Evolutionary conservation across 1,140 invertebrate genomes (phyloP), one percentile per base, ranked within the genome.

Genomic region (Gerris buenoi): DNA sequence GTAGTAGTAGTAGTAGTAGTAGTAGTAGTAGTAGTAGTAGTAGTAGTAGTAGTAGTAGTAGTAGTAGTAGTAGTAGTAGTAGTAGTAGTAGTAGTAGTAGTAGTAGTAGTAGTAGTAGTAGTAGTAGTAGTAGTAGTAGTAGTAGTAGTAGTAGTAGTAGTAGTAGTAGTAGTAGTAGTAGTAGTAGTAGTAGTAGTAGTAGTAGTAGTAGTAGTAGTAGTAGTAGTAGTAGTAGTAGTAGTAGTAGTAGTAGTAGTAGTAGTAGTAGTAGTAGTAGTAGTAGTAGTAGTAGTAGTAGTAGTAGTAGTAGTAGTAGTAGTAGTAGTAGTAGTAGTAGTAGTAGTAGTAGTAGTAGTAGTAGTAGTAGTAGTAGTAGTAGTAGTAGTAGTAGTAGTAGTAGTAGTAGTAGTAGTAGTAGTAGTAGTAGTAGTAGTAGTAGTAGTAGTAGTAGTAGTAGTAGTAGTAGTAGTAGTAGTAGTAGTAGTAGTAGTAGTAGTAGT

Each of bases 41-140:
- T 56, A 56, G 46, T 56, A 56, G 46, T 56, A 56, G 46, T 56
- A 56, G 46, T 56, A 56, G 46, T 56, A 56, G 46, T 56, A 56
- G 46, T 56, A 56, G 46, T 56, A 56, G 46, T 56, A 56, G 46
- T 56, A 56, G 46, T 56, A 56, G 46, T 56, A 56, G 46, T 56
- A 56, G 46, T 56, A 56, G 46, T 56, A 56, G 46, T 56, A 56
- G 46, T 56, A 56, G 46, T 56, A 56, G 46, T 56, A 56, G 46
- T 56, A 56, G 46, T 56, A 56, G 46, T 56, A 56, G 46, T 56
- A 56, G 46, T 56, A 56, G 46, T 56, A 56, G 46, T 56, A 56
- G 46, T 56, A 56, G 46, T 56, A 56, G 46, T 56, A 56, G 46
- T 56, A 56, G 46, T 56, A 56, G 46, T 56, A 56, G 46, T 56